These are phyloP conservation scores for Coelopa pilipes DNA, from an alignment of 2,888 invertebrate species.

Conservation along the genomic window DNA sequence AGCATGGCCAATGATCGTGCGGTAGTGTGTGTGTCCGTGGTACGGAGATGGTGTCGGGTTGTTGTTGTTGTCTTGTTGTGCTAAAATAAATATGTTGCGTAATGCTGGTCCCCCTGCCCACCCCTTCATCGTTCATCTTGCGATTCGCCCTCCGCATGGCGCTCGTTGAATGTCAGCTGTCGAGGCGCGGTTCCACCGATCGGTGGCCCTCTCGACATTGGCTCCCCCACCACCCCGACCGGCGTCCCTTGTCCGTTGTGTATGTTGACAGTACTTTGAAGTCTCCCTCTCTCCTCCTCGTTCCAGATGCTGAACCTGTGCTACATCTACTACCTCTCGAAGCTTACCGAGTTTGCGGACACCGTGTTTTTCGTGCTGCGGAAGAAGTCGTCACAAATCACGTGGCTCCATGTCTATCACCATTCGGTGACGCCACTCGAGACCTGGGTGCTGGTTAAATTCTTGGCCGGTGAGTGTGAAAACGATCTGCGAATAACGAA, in stretches of 20 bases:
- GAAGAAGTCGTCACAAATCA: constrained; percentile 90
- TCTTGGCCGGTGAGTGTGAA: constrained; percentile 73
- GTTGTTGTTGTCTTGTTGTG: background rate
- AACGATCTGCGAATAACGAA: background rate
- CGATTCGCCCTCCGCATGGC: too few relatives aligned
- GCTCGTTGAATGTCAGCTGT: too few relatives aligned
- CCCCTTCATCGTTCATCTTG: too few relatives aligned
- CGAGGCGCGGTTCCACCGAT: too few relatives aligned
- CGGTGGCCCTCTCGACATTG: too few relatives aligned
- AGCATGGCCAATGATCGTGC: constrained; percentile 41
- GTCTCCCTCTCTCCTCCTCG: background rate
- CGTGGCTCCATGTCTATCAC: constrained; percentile 92
- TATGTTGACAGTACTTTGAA: too few relatives aligned
- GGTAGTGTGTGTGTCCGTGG: background rate
- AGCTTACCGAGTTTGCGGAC: constrained; percentile 89
- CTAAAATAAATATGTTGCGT: background rate
- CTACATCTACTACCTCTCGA: constrained; percentile 89
- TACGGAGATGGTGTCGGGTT: background rate
- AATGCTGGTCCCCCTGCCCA: background rate
- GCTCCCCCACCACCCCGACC: too few relatives aligned
- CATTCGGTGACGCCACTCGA: constrained; percentile 94
- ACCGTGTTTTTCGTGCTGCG: constrained; percentile 93
- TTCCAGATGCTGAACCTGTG: constrained; percentile 70
- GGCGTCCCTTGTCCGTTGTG: too few relatives aligned
- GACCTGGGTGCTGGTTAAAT: constrained; percentile 92